These are phyloP conservation scores for Phortica magna DNA, from an alignment of 2,888 invertebrate species.

Conservation along the genomic window DNA sequence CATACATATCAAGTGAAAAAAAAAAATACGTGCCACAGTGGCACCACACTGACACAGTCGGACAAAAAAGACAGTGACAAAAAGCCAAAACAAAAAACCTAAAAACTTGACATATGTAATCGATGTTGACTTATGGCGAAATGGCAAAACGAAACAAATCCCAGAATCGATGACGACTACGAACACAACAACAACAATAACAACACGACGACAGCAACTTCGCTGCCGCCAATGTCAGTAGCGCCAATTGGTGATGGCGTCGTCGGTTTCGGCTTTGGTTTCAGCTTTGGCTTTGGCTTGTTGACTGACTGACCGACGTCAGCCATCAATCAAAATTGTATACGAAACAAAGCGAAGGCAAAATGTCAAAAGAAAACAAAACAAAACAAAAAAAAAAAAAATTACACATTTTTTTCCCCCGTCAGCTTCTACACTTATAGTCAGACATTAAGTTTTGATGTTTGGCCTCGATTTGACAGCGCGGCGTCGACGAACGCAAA, in stretches of 20 bases:
- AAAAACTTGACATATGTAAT: slow-evolving; percentile 38
- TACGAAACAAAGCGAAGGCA: slow-evolving; percentile 18
- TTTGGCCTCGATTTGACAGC: slow-evolving; percentile 9
- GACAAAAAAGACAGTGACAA: not conserved
- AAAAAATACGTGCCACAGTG: slow-evolving; percentile 25
- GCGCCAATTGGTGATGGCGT: slow-evolving; percentile 2
- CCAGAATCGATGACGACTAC: not conserved
- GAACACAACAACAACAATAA: not conserved
- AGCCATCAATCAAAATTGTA: slow-evolving; percentile 30
- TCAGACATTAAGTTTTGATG: not conserved
- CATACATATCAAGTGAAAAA: not conserved
- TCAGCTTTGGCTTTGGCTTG: not conserved
- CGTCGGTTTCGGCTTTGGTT: slow-evolving; percentile 9
- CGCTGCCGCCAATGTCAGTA: slow-evolving; percentile 15
- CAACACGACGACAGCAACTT: not conserved
- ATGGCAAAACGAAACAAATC: slow-evolving; percentile 9
- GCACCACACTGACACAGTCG: slow-evolving; percentile 13
- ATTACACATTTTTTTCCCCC: not conserved
- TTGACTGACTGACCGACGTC: slow-evolving; percentile 9
- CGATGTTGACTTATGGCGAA: slow-evolving; percentile 29
- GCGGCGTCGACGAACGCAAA: not conserved
- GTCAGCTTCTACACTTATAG: not conserved
- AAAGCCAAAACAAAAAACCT: slow-evolving; percentile 6
- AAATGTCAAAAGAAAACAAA: slow-evolving; percentile 14
- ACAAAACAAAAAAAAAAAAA: no score